phyloP scores from a whole-genome alignment of 2,888 invertebrate species.

The Lordiphosa andalusiaca region DNA sequence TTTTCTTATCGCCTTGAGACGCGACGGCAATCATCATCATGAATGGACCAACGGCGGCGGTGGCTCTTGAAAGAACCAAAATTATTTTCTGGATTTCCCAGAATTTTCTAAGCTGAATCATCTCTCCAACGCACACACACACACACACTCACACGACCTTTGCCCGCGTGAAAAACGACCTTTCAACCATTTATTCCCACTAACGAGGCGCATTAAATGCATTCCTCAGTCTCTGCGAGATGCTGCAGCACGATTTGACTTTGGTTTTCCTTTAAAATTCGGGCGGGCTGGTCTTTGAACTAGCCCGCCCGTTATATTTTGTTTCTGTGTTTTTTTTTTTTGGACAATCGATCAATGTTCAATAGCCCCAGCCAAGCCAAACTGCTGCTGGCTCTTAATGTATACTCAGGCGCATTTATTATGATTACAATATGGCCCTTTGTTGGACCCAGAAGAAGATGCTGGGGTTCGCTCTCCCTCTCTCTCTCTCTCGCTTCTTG shows the following conservation, averaged over 20 bases:
- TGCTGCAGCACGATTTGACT: slow-evolving; percentile 65
- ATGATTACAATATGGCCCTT: slow-evolving; percentile 73
- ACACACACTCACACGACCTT: slow-evolving; percentile 63
- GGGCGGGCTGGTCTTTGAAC: slow-evolving; percentile 58
- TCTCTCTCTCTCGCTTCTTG: slow-evolving; percentile 30
- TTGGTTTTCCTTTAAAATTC: slow-evolving; percentile 50
- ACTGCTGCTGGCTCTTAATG: slow-evolving; percentile 45
- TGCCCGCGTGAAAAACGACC: slow-evolving; percentile 72
- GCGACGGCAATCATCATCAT: slow-evolving; percentile 59
- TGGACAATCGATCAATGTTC: slow-evolving; percentile 68
- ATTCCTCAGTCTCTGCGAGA: slow-evolving; percentile 27
- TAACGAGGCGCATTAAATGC: slow-evolving; percentile 63
- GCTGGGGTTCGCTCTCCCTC: slow-evolving; percentile 18
- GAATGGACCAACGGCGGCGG: slow-evolving; percentile 43
- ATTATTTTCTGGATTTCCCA: slow-evolving; percentile 58
- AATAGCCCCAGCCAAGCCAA: slow-evolving; percentile 26
- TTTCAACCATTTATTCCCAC: slow-evolving; percentile 67
- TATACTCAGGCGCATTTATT: slow-evolving; percentile 67
- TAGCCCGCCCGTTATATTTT: slow-evolving; percentile 60
- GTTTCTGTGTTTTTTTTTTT: slow-evolving; percentile 23
- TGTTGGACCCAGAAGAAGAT: slow-evolving; percentile 45
- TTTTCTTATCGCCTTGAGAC: slow-evolving; percentile 57
- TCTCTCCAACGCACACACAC: slow-evolving; percentile 48
- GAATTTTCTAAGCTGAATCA: slow-evolving; percentile 67
- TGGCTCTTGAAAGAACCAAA: slow-evolving; percentile 47